Percentiles rank a stretch among this genome's conserved stretches.
Evolutionary conservation across 2,797 vertebrate genomes (phyloP).

Genomic region (Gymnothorax javanicus): DNA sequence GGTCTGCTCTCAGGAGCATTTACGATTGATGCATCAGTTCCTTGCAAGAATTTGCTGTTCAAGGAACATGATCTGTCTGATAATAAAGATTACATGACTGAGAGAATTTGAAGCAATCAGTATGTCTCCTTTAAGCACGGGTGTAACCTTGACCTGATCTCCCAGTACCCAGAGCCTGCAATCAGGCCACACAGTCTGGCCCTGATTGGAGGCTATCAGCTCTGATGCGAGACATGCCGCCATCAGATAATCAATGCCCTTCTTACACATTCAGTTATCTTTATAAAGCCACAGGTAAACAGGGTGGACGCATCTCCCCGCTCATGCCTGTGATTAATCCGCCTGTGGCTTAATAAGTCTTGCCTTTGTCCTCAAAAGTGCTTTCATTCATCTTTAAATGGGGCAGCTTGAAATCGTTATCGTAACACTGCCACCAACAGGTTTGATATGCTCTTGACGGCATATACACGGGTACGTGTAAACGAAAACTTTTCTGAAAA

Average conservation of each 20-base stretch:
- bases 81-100: too few species aligned
- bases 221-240: neutral
- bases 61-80: too few species aligned
- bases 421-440: too few species aligned
- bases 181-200: neutral
- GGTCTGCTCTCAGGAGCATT: neutral
- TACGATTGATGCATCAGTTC: neutral
- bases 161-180: neutral
- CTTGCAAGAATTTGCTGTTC: too few species aligned
- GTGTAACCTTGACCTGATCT: neutral
- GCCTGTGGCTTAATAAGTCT: slow-evolving; percentile 48
- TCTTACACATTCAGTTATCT: neutral
- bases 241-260: neutral
- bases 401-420: neutral
- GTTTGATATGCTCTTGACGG: too few species aligned
- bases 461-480: too few species aligned
- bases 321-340: slow-evolving; percentile 49
- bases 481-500: too few species aligned
- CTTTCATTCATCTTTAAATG: slow-evolving; percentile 22
- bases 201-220: neutral
- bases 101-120: too few species aligned
- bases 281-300: neutral
- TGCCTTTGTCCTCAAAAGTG: slow-evolving; percentile 31
- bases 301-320: slow-evolving; percentile 21
- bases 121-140: too few species aligned